A percentile compares a stretch with the other conserved stretches of the same genome.
These are phyloP conservation scores for Eulemur albifrons DNA, from an alignment of 2,797 vertebrate species.

Conservation along the genomic window DNA sequence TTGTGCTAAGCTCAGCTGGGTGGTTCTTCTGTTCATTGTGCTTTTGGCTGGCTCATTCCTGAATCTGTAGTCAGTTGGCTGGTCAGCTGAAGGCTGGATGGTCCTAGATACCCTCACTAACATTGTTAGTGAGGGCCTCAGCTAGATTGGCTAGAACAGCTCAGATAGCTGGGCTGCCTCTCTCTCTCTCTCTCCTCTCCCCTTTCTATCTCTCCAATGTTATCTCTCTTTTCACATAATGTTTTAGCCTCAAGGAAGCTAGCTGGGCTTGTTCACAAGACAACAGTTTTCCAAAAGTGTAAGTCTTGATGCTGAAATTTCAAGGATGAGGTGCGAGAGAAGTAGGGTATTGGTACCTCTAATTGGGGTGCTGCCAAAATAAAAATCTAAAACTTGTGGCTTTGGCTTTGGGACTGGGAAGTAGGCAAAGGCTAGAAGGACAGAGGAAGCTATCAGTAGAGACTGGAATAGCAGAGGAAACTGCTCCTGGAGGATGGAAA, in stretches of 20 bases:
- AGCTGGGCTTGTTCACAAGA: not conserved
- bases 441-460: not conserved
- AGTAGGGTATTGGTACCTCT: not conserved
- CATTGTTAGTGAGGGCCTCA: not conserved
- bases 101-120: not conserved
- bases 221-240: not conserved
- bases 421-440: not conserved
- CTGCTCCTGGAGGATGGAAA: not conserved
- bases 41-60: not conserved
- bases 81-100: not conserved
- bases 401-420: not conserved
- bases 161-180: not conserved
- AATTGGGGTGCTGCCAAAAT: not conserved
- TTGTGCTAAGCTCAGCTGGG: not conserved
- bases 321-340: not conserved
- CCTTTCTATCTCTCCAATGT: not conserved
- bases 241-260: not conserved
- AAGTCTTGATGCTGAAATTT: not conserved
- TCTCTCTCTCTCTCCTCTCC: not conserved
- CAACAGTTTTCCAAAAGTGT: not conserved
- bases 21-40: not conserved
- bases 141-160: not conserved
- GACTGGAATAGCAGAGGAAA: not conserved
- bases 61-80: not conserved
- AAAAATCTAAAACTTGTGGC: not conserved